These are phyloP conservation scores for Orientallactaga sibirica DNA, from an alignment of 2,797 vertebrate genomes.

Conservation along the genomic window DNA sequence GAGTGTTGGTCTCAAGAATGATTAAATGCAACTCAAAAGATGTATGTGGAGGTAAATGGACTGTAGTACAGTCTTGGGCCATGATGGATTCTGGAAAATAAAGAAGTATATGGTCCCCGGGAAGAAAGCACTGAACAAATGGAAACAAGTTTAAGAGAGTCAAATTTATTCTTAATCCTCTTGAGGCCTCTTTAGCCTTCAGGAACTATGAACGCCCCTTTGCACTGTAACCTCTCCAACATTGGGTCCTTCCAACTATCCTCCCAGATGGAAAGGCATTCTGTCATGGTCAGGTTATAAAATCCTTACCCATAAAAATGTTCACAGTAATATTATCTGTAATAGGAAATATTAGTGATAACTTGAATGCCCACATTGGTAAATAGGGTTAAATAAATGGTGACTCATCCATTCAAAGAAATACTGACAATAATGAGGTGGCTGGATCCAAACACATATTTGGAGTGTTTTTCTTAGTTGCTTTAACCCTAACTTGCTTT, in stretches of 20 bases:
- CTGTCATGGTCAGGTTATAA: background rate
- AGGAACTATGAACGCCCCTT: background rate
- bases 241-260: background rate
- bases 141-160: background rate
- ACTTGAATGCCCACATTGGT: background rate
- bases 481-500: background rate
- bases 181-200: background rate
- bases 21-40: background rate
- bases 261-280: background rate
- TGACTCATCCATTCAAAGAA: background rate
- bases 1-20: background rate
- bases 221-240: background rate
- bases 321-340: background rate
- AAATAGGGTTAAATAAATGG: slow-evolving; percentile 26
- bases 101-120: background rate
- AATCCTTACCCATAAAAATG: background rate
- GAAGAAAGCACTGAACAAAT: background rate
- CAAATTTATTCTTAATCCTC: background rate
- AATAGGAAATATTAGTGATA: background rate
- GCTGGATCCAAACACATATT: background rate
- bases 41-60: background rate
- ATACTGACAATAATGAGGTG: background rate
- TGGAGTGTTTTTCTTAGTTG: background rate
- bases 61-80: background rate
- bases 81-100: background rate